These are phyloP conservation scores for Hemibagrus guttatus DNA, from an alignment of 2,797 vertebrate species.

Conservation along the genomic window DNA sequence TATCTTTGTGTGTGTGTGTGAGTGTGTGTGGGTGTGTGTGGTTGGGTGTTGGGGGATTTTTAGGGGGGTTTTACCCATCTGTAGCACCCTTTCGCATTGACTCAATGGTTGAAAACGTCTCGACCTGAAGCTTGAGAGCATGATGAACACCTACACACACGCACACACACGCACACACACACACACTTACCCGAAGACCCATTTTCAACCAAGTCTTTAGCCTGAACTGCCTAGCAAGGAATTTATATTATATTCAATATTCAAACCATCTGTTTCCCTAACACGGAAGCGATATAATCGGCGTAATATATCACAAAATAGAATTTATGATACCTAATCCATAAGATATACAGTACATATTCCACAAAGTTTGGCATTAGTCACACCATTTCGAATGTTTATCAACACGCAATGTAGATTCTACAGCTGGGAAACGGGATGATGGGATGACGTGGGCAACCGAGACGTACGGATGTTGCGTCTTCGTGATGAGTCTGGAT, in stretches of 20 bases:
- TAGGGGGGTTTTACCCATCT: slow-evolving; percentile 32
- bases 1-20: slow-evolving; percentile 24
- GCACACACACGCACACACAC: neutral
- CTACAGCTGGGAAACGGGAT: neutral
- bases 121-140: neutral
- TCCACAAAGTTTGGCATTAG: neutral
- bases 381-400: slow-evolving; percentile 15
- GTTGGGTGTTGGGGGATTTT: slow-evolving; percentile 26
- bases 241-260: neutral
- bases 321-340: neutral
- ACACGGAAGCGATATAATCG: neutral
- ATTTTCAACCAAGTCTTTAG: neutral
- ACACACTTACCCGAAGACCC: neutral
- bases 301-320: neutral
- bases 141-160: neutral
- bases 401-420: neutral
- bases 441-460: neutral
- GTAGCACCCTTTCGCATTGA: slow-evolving; percentile 39
- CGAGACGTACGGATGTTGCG: slow-evolving; percentile 21
- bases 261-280: neutral
- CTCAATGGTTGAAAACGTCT: slow-evolving; percentile 14
- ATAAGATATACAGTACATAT: neutral
- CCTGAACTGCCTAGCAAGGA: neutral
- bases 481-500: slow-evolving; percentile 21
- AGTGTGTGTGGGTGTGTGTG: slow-evolving; percentile 36